Evolutionary conservation across 1,140 invertebrate species (phyloP), one percentile per base, ranked within the genome.

Genomic region (Caerostris darwini): DNA sequence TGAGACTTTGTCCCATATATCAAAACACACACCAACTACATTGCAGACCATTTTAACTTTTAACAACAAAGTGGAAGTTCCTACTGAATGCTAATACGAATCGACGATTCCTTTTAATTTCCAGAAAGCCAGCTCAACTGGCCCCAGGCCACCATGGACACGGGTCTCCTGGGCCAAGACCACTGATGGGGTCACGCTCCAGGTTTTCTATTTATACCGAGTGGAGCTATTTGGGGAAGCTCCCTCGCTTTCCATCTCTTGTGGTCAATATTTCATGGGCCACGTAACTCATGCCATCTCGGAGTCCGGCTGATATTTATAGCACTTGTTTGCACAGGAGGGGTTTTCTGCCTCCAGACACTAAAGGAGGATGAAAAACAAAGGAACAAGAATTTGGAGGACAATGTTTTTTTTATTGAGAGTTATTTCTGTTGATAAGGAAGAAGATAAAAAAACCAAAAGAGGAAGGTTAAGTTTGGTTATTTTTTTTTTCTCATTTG

Each of bases 241-340:
- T 34, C 34, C 34, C 34, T 34, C 34, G 0, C 2, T 2, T 34
- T 34, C 34, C 34, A 34, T 34, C 71, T 77, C 71, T 50, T 77
- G 50, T 77, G 50, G 71, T 77, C 71, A 77, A 77, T 77, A 77
- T 77, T 77, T 77, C 50, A 77, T 77, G 71, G 71, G 10, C 8
- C 71, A 53, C 71, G 71, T 77, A 77, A 77, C 71, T 77, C 53
- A 50, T 34, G 71, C 71, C 71, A 53, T 50, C 71, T 50, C 12
- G 50, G 71, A 50, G 71, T 77, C 71, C 71, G 71, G 71, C 53
- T 53, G 71, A 50, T 53, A 77, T 77, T 77, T 77, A 77, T 77
- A 77, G 71, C 71, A 77, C 71, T 77, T 77, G 71, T 77, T 77
- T 77, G 71, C 71, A 8, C 71, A 77, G 50, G 71, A 77, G 71